Evolutionary conservation across 2,888 invertebrate species (phyloP).

Genomic region (Chloromyia formosa): DNA sequence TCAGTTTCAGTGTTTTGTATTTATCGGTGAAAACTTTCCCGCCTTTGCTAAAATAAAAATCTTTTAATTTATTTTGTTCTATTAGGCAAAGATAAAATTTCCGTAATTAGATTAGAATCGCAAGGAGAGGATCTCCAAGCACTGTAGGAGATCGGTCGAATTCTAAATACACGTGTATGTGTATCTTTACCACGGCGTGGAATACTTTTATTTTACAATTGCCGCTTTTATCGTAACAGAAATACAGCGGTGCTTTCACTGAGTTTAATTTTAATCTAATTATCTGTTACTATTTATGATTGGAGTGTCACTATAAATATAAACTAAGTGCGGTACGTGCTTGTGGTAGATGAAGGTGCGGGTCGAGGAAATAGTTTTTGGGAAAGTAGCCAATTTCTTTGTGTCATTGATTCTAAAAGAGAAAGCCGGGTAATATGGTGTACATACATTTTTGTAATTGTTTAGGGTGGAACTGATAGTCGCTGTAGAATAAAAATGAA

Average conservation of each 20-base stretch:
- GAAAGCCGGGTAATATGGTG: background rate
- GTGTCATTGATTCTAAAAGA: background rate
- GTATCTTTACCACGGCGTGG: background rate
- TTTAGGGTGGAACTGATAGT: too few relatives aligned
- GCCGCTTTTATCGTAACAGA: background rate
- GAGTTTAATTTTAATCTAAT: constrained; percentile 15
- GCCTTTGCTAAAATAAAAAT: constrained; percentile 1
- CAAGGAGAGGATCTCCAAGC: background rate
- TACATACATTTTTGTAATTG: too few relatives aligned
- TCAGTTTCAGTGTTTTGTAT: background rate
- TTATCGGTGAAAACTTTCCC: constrained; percentile 2
- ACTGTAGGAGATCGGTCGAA: background rate
- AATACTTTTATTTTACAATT: background rate
- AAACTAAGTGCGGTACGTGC: background rate
- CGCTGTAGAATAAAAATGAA: too few relatives aligned
- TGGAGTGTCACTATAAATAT: background rate
- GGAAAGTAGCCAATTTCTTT: background rate
- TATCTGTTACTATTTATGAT: constrained; percentile 26
- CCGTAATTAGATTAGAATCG: constrained; percentile 16
- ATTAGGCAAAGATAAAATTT: constrained; percentile 10
- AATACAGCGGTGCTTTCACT: background rate
- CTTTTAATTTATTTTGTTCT: background rate
- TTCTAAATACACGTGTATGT: background rate
- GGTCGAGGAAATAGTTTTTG: background rate
- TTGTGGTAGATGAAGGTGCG: background rate